A percentile compares a stretch with the other conserved stretches of the same genome.
Conservation (phyloP, 2,797 vertebrate genomes). For the Sebastes steindachneri region DNA sequence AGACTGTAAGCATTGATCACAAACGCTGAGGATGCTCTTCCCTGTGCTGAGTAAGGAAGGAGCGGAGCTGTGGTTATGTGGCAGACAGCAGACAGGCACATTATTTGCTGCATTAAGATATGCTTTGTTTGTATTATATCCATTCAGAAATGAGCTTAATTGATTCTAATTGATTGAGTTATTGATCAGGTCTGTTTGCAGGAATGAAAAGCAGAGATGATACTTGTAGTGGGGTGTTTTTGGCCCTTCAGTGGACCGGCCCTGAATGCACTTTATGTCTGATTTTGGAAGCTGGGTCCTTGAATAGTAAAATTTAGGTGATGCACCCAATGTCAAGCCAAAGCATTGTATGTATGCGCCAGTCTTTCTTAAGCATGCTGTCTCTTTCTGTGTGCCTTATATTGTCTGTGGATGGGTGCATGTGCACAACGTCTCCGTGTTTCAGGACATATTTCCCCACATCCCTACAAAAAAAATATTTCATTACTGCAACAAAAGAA, state of each 20-base stretch:
- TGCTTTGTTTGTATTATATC: conserved; percentile 81
- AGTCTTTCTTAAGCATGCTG: conserved; percentile 21
- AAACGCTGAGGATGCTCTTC: conserved; percentile 59
- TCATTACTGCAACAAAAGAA: conserved; percentile 88
- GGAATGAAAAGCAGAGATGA: conserved; percentile 75
- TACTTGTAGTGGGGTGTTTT: conserved; percentile 32
- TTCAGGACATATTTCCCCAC: conserved; percentile 74
- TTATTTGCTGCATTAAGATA: conserved; percentile 83
- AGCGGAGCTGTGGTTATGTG: conserved; percentile 72
- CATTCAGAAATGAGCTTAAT: conserved; percentile 77
- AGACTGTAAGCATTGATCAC: conserved; percentile 52
- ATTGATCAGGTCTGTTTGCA: conserved; percentile 80
- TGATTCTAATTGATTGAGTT: conserved; percentile 85
- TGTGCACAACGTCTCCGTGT: conserved; percentile 55
- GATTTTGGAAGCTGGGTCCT: conserved; percentile 37
- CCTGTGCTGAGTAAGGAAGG: conserved; percentile 74
- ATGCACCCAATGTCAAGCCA: conserved; percentile 46
- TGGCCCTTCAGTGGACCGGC: conserved; percentile 22
- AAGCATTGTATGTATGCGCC: conserved; percentile 34
- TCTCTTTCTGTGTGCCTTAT: conserved; percentile 34
- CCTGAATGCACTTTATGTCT: conserved; percentile 28
- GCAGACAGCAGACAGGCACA: conserved; percentile 74
- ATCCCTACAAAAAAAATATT: conserved; percentile 82
- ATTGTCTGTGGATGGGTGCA: conserved; percentile 57
- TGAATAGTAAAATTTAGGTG: conserved; percentile 37